Conservation (phyloP, 1,140 invertebrate genomes). For the Nixonia krombeini region DNA sequence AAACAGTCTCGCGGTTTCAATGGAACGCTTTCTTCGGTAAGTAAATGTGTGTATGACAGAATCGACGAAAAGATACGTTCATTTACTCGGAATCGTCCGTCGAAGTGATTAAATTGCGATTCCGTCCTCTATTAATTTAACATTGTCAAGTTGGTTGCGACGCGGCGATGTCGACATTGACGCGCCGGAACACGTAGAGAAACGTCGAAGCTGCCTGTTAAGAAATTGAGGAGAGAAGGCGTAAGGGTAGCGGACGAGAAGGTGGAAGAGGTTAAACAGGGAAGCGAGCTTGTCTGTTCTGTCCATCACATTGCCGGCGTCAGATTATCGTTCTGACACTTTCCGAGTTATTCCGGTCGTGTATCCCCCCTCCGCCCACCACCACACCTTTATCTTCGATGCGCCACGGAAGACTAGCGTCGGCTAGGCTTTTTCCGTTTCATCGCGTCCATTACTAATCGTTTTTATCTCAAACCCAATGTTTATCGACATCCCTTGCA, state of each 20-base stretch:
- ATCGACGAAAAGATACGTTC: too few species aligned
- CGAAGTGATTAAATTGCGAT: too few species aligned
- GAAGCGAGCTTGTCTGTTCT: slow-evolving; percentile 67
- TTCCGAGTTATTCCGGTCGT: slow-evolving; percentile 70
- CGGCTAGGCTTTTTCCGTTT: slow-evolving; percentile 29
- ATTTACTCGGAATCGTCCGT: too few species aligned
- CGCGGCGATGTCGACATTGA: slow-evolving; percentile 42
- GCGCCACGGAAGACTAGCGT: slow-evolving; percentile 27
- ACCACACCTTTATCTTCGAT: slow-evolving; percentile 17
- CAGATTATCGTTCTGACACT: slow-evolving; percentile 74
- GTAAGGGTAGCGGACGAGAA: slow-evolving; percentile 42
- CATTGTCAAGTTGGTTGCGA: slow-evolving; percentile 42
- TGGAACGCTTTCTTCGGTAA: too few species aligned
- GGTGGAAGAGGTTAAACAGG: slow-evolving; percentile 54
- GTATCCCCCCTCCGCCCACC: slow-evolving; percentile 28
- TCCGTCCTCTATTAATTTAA: slow-evolving; percentile 36
- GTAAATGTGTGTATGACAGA: too few species aligned
- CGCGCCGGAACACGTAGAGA: slow-evolving; percentile 36
- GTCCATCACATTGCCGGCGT: slow-evolving; percentile 71
- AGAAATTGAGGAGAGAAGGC: slow-evolving; percentile 50
- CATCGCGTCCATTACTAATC: slow-evolving; percentile 20
- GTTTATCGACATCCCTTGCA: too few species aligned
- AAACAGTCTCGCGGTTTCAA: too few species aligned
- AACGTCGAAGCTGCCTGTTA: slow-evolving; percentile 43
- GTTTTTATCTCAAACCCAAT: slow-evolving; percentile 4